These are phyloP conservation scores for Pseudeuparius sepicola DNA, from an alignment of 2,888 invertebrate species.

Conservation along the genomic window DNA sequence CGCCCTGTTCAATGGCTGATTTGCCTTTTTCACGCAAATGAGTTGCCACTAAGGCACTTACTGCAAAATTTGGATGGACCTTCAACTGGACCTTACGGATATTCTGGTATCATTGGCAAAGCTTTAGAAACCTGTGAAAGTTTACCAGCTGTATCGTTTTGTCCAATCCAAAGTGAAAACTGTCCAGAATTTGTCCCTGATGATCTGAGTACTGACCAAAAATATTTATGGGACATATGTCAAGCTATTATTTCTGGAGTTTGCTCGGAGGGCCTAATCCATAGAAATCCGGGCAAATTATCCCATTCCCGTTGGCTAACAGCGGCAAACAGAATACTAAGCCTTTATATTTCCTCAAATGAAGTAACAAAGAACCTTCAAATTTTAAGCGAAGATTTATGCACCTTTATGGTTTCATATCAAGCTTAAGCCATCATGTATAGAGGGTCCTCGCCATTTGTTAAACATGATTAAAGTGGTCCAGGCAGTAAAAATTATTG, in stretches of 20 bases:
- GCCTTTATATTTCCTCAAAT: conserved; percentile 14
- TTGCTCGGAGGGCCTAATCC: conserved; percentile 10
- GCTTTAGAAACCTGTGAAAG: conserved; percentile 9
- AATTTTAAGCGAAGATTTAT: no score
- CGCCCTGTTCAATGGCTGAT: conserved; percentile 9
- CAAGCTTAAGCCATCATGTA: conserved; percentile 12
- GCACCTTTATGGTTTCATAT: conserved; percentile 11
- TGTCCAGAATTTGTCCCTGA: no score
- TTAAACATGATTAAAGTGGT: conserved; percentile 1
- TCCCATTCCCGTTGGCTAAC: conserved; percentile 12
- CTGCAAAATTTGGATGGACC: conserved; percentile 12
- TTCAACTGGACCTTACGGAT: conserved; percentile 10
- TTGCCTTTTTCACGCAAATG: conserved; percentile 7
- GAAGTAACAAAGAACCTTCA: conserved; percentile 8
- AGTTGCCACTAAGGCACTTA: conserved; percentile 11
- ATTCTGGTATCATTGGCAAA: conserved; percentile 10
- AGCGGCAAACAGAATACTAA: no score
- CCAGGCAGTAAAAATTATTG: conserved; percentile 2
- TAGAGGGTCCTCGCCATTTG: conserved; percentile 4
- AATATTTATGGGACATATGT: no score
- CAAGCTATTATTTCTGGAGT: conserved; percentile 10
- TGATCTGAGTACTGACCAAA: conserved; percentile 12
- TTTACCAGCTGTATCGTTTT: conserved; percentile 10
- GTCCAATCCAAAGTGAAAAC: no score
- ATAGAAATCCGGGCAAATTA: conserved; percentile 11